Conservation (phyloP, 2,113 vertebrate species). For the Sapayoa aenigma region DNA sequence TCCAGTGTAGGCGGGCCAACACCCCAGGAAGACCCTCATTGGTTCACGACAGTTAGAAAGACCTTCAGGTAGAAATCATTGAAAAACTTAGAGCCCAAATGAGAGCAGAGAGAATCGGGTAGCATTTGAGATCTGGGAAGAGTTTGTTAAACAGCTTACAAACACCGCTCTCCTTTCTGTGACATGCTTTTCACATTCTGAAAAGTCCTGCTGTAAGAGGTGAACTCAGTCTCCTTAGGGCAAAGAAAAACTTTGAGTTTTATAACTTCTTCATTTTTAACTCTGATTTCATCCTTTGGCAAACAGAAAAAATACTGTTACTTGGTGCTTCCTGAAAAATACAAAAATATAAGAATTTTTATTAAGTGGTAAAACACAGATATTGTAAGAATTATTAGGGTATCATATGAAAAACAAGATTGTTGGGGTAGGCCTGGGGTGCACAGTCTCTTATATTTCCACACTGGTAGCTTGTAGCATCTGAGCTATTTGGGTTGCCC, state of each 20-base stretch:
- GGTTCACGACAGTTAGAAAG: neutral
- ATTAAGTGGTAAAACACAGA: neutral
- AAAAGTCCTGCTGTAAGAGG: neutral
- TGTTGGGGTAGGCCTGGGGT: neutral
- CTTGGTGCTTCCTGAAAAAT: neutral
- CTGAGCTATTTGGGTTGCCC: neutral
- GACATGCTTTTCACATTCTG: neutral
- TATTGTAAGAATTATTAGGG: neutral
- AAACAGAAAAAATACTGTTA: neutral
- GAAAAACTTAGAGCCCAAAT: neutral
- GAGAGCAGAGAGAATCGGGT: neutral
- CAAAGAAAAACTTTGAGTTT: neutral
- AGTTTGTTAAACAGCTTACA: neutral
- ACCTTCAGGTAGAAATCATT: neutral
- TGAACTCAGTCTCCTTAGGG: neutral
- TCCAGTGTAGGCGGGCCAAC: fast-evolving
- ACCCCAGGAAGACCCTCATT: neutral
- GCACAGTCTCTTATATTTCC: fast-evolving
- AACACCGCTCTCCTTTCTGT: neutral
- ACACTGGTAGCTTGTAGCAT: neutral
- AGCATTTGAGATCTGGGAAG: fast-evolving
- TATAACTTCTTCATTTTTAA: neutral
- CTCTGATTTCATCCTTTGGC: neutral
- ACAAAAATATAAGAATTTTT: neutral
- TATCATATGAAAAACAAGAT: neutral